Evolutionary conservation across 2,113 vertebrate genomes (phyloP), one percentile per base, ranked within the genome.

Genomic region (Scolopax mira): DNA sequence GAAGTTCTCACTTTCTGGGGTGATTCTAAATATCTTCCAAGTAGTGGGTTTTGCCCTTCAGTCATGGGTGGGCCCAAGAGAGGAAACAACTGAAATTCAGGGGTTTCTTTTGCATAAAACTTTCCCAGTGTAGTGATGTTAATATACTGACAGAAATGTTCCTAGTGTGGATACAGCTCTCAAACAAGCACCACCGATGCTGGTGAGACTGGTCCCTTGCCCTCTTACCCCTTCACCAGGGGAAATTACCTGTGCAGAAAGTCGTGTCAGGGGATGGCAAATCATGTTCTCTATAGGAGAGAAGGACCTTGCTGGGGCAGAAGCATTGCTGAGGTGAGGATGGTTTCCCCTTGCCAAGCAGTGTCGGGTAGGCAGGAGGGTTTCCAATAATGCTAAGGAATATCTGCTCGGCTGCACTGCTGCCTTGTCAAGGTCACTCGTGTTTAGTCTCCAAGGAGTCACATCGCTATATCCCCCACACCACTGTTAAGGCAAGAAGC

Each of bases 391-490:
- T 11, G 22, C 4, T 39, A 31, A 46, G 41, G 64, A 92, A 15
- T 39, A 79, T 55, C 87, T 84, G 21, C 54, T 64, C 90, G 74
- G 19, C 41, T 71, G 62, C 0, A 1, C 51, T 62, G 37, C 33
- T 37, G 11, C 4, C 19, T 71, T 60, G 44, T 51, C 78, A 79
- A 75, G 73, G 74, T 51, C 0, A 0, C 42, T 89, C 1, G 0
- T 67, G 70, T 94, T 94, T 82, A 85, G 66, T 82, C 70, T 93
- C 28, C 19, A n/a, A 35, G 23, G 33, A 87, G 11, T 80, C 2
- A 1, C 11, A 15, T 79, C 1, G 0, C 30, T 57, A 1, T 57
- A 33, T 62, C 15, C 22, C 22, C 28, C 39, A 11, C 1, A 1
- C 1, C 54, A 23, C 51, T 23, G 9, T 49, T 71, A 51, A 23